These are phyloP conservation scores for Marmota flaviventris DNA, from an alignment of 2,113 vertebrate species.

Conservation along the genomic window DNA sequence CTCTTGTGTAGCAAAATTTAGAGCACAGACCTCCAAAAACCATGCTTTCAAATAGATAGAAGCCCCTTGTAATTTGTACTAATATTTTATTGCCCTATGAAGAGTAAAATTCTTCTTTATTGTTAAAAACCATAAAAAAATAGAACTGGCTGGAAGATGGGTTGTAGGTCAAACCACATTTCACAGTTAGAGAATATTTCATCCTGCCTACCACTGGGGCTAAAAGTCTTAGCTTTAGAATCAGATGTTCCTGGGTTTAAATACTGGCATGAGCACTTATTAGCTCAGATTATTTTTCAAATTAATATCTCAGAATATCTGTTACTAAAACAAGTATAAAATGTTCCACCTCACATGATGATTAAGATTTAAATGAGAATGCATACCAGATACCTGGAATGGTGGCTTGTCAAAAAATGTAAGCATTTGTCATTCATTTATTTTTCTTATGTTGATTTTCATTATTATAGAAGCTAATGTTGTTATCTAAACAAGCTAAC, in stretches of 20 bases:
- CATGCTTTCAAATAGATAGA: neutral
- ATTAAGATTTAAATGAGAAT: constrained; percentile 41
- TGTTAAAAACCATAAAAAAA: constrained; percentile 30
- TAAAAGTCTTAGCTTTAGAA: neutral
- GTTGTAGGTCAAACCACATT: constrained; percentile 23
- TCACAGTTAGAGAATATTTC: neutral
- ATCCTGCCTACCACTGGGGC: neutral
- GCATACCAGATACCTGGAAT: neutral
- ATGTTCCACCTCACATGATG: neutral
- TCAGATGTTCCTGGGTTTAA: neutral
- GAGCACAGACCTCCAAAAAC: neutral
- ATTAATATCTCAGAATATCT: constrained; percentile 27
- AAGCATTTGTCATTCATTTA: neutral
- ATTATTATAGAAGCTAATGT: neutral
- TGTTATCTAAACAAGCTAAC: constrained; percentile 3
- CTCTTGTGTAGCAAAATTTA: neutral
- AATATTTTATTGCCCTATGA: constrained; percentile 17
- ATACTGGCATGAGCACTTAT: neutral
- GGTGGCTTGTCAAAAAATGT: neutral
- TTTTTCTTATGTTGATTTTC: constrained; percentile 9
- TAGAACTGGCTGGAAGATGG: neutral
- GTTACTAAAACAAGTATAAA: constrained; percentile 39
- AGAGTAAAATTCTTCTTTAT: constrained; percentile 22
- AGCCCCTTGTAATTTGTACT: neutral
- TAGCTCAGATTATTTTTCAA: neutral